A percentile compares a stretch with the other conserved stretches of the same genome.
phyloP scores from a whole-genome alignment of 2,797 vertebrate genomes.

The Rhabdomys pumilio region DNA sequence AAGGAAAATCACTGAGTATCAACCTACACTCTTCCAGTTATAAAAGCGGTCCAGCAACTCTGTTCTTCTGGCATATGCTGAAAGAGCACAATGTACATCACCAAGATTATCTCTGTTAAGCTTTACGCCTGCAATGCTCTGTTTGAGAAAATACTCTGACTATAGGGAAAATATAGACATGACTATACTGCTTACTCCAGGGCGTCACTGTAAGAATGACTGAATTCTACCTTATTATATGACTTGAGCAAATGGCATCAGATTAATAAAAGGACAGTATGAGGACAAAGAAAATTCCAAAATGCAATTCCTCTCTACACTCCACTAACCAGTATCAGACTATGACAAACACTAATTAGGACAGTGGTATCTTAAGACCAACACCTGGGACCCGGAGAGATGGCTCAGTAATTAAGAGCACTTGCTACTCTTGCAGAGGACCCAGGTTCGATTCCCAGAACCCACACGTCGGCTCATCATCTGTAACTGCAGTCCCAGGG shows the following conservation, averaged over 20 bases:
- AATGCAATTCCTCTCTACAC: neutral
- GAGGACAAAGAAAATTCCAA: constrained; percentile 45
- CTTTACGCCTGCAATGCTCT: constrained; percentile 30
- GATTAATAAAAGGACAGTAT: constrained; percentile 13
- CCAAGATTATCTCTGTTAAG: neutral
- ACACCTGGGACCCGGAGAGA: neutral
- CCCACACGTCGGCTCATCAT: neutral
- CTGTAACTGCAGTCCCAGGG: neutral
- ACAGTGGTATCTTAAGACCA: constrained; percentile 42
- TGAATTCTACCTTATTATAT: neutral
- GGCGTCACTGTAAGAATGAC: neutral
- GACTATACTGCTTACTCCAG: constrained; percentile 29
- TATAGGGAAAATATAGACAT: constrained; percentile 27
- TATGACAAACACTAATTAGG: neutral
- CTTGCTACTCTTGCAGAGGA: neutral
- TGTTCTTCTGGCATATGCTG: neutral
- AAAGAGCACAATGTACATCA: neutral
- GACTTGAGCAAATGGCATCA: constrained; percentile 17
- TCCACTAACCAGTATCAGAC: neutral
- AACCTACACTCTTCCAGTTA: constrained; percentile 4
- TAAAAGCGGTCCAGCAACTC: constrained; percentile 13
- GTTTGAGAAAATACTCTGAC: neutral
- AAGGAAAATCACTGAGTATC: neutral
- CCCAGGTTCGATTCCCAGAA: neutral
- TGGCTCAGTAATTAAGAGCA: neutral